Evolutionary conservation across 2,797 vertebrate genomes (phyloP), one percentile per base, ranked within the genome.

Genomic region (Borostomias antarcticus): DNA sequence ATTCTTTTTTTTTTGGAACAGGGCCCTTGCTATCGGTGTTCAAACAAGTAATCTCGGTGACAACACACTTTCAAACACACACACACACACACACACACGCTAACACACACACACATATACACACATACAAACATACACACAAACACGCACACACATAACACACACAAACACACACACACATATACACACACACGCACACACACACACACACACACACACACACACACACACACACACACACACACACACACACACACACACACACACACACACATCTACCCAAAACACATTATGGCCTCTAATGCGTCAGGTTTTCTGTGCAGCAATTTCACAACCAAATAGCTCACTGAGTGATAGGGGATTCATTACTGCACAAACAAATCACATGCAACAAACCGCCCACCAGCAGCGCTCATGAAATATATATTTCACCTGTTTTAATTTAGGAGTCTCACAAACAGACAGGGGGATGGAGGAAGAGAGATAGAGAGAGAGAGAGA

Each of bases 281-380:
- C 79, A 82, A 77, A 86, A 87, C 83, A 87, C 86, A 89, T 88
- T 83, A 80, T 74, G 78, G 82, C 84, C 69, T 82, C 77, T 86
- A 87, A 88, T 87, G 84, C 81, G 81, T 82, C 82, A 85, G 80
- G 78, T 86, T 79, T 45, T 78, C 71, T 74, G 77, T 75, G 81
- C 84, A 71, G 86, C 85, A 89, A 89, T 89, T 90, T 89, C 88
- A 82, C 86, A 89, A 89, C 82, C 86, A 90, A 89, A 90, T 87
- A 88, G 86, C 86, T 88, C 30, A 64, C 80, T 83, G 80, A 83
- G 79, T 82, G 89, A 91, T 91, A 89, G 89, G 75, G 79, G 78
- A 87, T 89, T 89, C 88, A 90, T 90, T 90, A 92, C 83, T 88
- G 81, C 76, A 60, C 0, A 72, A 90, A 82, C 86, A 89, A 92